Evolutionary conservation across 2,888 invertebrate species (phyloP).

Genomic region (Harpalus rufipes): DNA sequence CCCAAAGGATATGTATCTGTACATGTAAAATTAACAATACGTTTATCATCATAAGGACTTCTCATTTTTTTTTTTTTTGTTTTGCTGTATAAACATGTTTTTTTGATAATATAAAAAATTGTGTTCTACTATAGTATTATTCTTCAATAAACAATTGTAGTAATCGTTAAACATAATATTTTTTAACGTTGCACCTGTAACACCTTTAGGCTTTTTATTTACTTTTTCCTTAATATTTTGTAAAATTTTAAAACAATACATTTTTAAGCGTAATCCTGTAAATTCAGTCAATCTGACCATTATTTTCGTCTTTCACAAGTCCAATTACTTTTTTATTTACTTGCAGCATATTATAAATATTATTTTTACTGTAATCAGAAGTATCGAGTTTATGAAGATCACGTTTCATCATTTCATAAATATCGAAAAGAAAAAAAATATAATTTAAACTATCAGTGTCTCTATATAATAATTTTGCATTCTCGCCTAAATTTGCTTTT

Average conservation of each 20-base stretch:
- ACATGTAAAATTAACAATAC: constrained; percentile 43
- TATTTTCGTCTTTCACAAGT: constrained; percentile 73
- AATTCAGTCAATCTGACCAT: constrained; percentile 71
- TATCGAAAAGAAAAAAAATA: no score
- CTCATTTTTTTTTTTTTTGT: constrained; percentile 67
- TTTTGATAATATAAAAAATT: no score
- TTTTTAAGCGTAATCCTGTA: constrained; percentile 71
- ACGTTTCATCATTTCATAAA: constrained; percentile 66
- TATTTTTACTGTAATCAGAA: constrained; percentile 68
- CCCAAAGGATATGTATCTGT: constrained; percentile 65
- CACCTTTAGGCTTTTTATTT: constrained; percentile 65
- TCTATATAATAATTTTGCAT: constrained; percentile 46
- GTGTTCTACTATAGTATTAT: no score
- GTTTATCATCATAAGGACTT: constrained; percentile 68
- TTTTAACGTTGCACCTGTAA: constrained; percentile 66
- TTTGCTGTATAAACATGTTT: constrained; percentile 62
- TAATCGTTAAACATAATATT: no score
- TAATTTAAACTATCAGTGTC: constrained; percentile 58
- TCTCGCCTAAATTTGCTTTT: constrained; percentile 63
- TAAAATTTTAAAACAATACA: constrained; percentile 67
- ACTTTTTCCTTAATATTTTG: constrained; percentile 67
- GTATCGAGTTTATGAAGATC: constrained; percentile 69
- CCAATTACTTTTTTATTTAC: constrained; percentile 72
- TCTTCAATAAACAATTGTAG: no score
- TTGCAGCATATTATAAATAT: constrained; percentile 69